Percentiles rank a stretch among this genome's conserved stretches.
These are phyloP conservation scores for Parnassius smintheus DNA, from an alignment of 2,888 invertebrate species.

Conservation along the genomic window DNA sequence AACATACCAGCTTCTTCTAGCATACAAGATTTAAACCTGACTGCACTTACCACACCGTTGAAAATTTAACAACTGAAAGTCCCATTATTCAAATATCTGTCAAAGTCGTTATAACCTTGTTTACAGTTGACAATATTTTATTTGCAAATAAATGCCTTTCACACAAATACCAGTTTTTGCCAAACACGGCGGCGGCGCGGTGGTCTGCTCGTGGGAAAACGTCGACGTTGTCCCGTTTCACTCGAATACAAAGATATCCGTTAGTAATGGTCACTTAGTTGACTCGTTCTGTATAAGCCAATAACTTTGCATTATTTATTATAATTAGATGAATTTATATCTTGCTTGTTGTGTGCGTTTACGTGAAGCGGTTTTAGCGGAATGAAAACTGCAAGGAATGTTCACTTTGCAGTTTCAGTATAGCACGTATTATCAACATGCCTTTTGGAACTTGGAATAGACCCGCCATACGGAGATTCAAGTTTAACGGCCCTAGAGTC, in stretches of 20 bases:
- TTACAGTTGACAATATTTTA: slow-evolving; percentile 11
- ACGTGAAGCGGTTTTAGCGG: not conserved
- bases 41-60: too few species aligned
- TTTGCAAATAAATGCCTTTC: slow-evolving; percentile 14
- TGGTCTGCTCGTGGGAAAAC: slow-evolving; percentile 1
- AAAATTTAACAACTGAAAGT: too few species aligned
- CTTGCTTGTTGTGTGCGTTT: not conserved
- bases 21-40: too few species aligned
- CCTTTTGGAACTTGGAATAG: too few species aligned
- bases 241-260: not conserved
- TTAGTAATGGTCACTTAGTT: not conserved
- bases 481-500: too few species aligned
- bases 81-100: not conserved
- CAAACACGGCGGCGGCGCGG: not conserved
- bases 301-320: not conserved
- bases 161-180: slow-evolving; percentile 1
- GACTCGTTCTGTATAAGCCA: not conserved
- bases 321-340: not conserved
- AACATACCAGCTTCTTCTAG: too few species aligned
- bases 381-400: not conserved
- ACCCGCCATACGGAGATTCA: too few species aligned
- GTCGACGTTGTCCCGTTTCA: not conserved
- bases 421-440: too few species aligned
- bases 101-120: not conserved
- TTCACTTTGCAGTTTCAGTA: too few species aligned